Conservation (phyloP, 2,797 vertebrate genomes). For the Lerista edwardsae region DNA sequence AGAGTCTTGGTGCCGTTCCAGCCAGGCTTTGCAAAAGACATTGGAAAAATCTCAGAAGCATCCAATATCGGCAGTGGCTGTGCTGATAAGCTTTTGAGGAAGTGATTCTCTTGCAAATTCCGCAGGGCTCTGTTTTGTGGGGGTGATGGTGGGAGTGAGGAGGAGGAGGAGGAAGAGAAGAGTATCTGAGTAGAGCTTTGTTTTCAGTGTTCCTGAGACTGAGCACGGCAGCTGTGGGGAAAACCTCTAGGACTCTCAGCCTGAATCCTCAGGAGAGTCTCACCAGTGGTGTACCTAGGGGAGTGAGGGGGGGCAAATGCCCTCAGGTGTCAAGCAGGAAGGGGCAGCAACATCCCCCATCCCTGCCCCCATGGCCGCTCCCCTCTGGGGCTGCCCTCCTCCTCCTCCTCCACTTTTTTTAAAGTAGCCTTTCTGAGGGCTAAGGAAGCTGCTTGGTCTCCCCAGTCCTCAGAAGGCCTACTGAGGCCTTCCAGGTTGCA, state of each 20-base stretch:
- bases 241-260: background rate
- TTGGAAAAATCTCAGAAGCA: background rate
- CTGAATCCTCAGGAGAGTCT: background rate
- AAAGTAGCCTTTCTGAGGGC: no score
- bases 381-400: no score
- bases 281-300: no score
- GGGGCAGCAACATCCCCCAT: no score
- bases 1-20: background rate
- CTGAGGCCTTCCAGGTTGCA: no score
- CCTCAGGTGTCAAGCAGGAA: no score
- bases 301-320: no score
- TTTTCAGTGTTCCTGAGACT: background rate
- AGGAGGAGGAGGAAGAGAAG: background rate
- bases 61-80: background rate
- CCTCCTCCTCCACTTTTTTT: no score
- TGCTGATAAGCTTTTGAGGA: background rate
- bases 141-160: no score
- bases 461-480: no score
- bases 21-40: background rate
- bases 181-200: background rate
- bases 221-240: background rate
- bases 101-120: background rate
- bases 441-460: no score
- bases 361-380: no score
- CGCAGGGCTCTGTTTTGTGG: background rate